Conservation (phyloP, 2,888 invertebrate genomes). For the Hartigia nigra region DNA sequence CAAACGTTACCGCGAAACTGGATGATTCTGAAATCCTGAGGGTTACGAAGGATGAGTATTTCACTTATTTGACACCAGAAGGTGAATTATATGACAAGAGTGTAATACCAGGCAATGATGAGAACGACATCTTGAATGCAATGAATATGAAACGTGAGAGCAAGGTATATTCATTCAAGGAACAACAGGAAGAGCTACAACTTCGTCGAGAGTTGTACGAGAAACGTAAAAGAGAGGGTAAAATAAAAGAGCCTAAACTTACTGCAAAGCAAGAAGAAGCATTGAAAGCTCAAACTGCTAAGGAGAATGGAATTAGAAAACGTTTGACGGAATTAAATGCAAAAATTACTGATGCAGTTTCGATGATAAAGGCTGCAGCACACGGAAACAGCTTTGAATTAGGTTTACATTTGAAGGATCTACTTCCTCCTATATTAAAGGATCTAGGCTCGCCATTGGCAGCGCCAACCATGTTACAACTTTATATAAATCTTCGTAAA, state of each 20-base stretch:
- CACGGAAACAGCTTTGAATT: constrained; percentile 68
- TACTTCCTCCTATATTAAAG: constrained; percentile 72
- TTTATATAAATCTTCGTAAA: constrained; percentile 73
- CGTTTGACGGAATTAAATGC: constrained; percentile 70
- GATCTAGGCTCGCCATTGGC: constrained; percentile 83
- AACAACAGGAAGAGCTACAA: constrained; percentile 95
- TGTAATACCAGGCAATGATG: constrained; percentile 74
- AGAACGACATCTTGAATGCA: constrained; percentile 64
- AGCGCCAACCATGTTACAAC: constrained; percentile 74
- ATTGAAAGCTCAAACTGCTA: constrained; percentile 85
- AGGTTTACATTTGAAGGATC: constrained; percentile 69
- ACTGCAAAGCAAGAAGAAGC: constrained; percentile 94
- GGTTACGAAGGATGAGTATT: constrained; percentile 83
- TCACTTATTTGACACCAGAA: constrained; percentile 85
- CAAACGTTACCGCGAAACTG: constrained; percentile 72
- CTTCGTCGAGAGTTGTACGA: constrained; percentile 93
- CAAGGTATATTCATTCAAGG: constrained; percentile 96
- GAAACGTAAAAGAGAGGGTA: constrained; percentile 84
- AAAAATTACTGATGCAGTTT: constrained; percentile 61
- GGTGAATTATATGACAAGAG: constrained; percentile 93
- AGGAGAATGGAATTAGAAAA: constrained; percentile 82
- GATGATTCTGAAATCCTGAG: constrained; percentile 75
- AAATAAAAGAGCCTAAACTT: constrained; percentile 77
- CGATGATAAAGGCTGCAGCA: constrained; percentile 68
- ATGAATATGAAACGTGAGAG: constrained; percentile 94